phyloP scores from a whole-genome alignment of 2,888 invertebrate genomes.

The Protodeltote pygarga region DNA sequence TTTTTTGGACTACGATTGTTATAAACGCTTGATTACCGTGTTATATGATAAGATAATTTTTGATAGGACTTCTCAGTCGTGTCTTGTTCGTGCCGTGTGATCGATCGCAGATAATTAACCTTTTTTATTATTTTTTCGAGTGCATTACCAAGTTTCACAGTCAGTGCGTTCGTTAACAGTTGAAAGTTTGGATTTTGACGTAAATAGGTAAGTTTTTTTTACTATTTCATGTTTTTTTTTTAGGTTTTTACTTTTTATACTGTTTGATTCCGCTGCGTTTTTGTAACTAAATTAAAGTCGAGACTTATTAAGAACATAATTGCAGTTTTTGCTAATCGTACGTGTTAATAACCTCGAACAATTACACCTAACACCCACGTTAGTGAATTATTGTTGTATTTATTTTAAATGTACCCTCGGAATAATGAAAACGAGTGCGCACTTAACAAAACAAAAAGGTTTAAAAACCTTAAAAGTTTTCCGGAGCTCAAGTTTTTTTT shows the following conservation, averaged over 20 bases:
- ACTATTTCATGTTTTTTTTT: constrained; percentile 2
- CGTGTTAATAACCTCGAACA: constrained; percentile 20
- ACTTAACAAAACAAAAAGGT: constrained; percentile 18
- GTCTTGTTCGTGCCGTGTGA: constrained; percentile 75
- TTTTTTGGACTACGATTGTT: constrained; percentile 31
- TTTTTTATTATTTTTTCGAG: constrained; percentile 48
- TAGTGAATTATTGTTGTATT: not conserved
- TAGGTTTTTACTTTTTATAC: not conserved
- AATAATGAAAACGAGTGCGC: not conserved
- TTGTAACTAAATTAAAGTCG: constrained; percentile 4
- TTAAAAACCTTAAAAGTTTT: not conserved
- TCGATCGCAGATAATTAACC: constrained; percentile 62
- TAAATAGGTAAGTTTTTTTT: constrained; percentile 66
- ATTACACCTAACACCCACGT: not conserved
- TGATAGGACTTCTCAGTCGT: constrained; percentile 53
- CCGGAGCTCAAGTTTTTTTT: not conserved
- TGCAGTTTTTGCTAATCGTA: constrained; percentile 10
- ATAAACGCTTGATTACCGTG: constrained; percentile 49
- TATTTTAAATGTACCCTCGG: constrained; percentile 38
- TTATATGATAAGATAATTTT: constrained; percentile 70
- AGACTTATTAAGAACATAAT: constrained; percentile 1
- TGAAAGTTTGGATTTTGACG: constrained; percentile 76
- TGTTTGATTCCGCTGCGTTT: constrained; percentile 4
- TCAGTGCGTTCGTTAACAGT: constrained; percentile 60
- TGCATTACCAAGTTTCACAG: constrained; percentile 64